Evolutionary conservation across 2,888 invertebrate genomes (phyloP).

Genomic region (Nasonia oneida): DNA sequence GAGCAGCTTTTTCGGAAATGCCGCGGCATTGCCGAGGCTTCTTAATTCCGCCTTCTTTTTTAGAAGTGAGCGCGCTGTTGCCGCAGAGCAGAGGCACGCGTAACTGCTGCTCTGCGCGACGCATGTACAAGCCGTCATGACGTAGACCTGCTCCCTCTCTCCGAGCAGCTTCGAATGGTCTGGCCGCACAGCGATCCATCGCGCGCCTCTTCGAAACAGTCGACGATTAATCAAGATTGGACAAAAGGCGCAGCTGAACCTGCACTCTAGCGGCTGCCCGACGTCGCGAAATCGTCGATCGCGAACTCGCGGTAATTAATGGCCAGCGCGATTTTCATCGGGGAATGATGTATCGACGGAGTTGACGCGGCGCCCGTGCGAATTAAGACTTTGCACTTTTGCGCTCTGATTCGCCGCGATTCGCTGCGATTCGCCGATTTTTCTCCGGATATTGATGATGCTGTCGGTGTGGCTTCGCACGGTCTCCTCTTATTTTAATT

Average conservation of each 20-base stretch:
- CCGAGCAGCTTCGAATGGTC: too few relatives aligned
- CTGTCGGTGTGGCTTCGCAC: not conserved
- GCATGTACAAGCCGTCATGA: too few relatives aligned
- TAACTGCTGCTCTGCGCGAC: too few relatives aligned
- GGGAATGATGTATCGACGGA: conserved; percentile 45
- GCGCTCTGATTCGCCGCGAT: conserved; percentile 30
- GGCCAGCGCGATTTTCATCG: conserved; percentile 20
- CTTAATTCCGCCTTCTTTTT: too few relatives aligned
- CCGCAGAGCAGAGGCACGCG: not conserved
- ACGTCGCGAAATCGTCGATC: conserved; percentile 18
- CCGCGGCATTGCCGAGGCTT: too few relatives aligned
- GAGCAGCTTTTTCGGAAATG: too few relatives aligned
- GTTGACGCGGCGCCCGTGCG: conserved; percentile 37
- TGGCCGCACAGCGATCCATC: not conserved
- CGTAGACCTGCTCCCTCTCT: too few relatives aligned
- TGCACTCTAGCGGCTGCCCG: not conserved
- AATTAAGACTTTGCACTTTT: conserved; percentile 55
- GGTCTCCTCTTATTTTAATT: not conserved
- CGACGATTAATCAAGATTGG: conserved; percentile 17
- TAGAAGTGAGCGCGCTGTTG: too few relatives aligned
- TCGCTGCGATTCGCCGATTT: conserved; percentile 1
- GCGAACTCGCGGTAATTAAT: conserved; percentile 16
- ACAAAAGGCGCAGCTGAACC: not conserved
- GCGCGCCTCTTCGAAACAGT: not conserved
- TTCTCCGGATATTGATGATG: conserved; percentile 29